phyloP scores from a whole-genome alignment of 1,140 invertebrate species.

The Diabrotica undecimpunctata region DNA sequence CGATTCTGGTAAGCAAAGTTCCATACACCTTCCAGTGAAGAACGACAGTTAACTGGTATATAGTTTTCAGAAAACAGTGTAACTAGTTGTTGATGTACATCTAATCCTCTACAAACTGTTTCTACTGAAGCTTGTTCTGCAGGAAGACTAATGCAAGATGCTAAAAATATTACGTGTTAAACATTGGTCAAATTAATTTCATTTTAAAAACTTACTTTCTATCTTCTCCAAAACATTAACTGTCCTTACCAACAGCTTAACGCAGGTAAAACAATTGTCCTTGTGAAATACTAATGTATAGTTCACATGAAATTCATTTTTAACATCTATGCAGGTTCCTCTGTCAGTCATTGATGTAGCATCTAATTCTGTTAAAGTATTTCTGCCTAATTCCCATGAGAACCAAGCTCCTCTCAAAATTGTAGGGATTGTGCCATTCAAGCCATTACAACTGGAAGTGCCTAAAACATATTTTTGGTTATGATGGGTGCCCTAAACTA shows the following conservation, averaged over 20 bases:
- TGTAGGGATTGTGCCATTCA: conserved; percentile 64
- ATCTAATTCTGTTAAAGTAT: conserved; percentile 80
- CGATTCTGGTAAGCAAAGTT: conserved; percentile 91
- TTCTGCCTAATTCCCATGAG: conserved; percentile 82
- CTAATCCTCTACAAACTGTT: conserved; percentile 70
- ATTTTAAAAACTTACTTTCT: conserved; percentile 60
- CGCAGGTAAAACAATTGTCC: conserved; percentile 76
- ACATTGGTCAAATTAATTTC: background rate
- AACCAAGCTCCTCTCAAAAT: conserved; percentile 84
- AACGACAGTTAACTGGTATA: conserved; percentile 86
- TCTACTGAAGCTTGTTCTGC: conserved; percentile 65
- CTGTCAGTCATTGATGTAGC: conserved; percentile 68
- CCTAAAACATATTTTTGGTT: background rate
- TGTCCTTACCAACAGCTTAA: conserved; percentile 79
- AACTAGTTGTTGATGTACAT: conserved; percentile 73
- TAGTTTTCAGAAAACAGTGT: conserved; percentile 89
- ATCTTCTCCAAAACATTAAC: conserved; percentile 88
- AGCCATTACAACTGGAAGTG: background rate
- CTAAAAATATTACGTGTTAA: conserved; percentile 43
- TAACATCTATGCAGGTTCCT: conserved; percentile 69
- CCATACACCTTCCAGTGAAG: conserved; percentile 91
- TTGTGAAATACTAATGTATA: conserved; percentile 80
- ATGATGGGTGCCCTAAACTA: too few relatives aligned
- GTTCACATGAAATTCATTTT: conserved; percentile 72
- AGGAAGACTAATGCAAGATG: conserved; percentile 69